Evolutionary conservation across 2,113 vertebrate species (phyloP).

Genomic region (Hipposideros armiger): DNA sequence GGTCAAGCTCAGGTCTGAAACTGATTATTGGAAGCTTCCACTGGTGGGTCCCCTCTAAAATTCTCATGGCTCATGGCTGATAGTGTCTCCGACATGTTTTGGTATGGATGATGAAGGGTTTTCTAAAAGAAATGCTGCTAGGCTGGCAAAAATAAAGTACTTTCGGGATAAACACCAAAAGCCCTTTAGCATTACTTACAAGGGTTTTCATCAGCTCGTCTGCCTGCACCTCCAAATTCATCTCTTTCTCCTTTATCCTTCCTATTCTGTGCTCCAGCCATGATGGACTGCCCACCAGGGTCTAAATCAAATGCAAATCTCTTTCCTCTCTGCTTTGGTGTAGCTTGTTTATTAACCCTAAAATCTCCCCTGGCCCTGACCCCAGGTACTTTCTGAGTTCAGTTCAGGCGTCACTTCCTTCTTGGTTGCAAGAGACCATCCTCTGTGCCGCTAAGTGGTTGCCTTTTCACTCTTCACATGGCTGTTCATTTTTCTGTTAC

Average conservation of each 20-base stretch:
- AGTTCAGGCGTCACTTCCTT: background rate
- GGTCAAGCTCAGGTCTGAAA: background rate
- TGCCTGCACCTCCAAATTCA: background rate
- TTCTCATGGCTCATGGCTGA: background rate
- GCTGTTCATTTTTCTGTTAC: no score
- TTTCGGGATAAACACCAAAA: background rate
- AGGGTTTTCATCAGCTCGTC: background rate
- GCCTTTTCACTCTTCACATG: no score
- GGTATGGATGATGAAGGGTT: background rate
- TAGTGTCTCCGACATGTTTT: background rate
- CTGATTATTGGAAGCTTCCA: background rate
- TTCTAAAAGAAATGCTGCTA: background rate
- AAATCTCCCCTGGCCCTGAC: background rate
- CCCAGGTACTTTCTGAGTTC: background rate
- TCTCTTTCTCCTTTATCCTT: background rate
- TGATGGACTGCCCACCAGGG: background rate
- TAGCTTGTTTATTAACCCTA: background rate
- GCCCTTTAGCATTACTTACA: background rate
- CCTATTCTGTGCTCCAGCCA: background rate
- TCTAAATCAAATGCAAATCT: background rate
- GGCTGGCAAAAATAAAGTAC: background rate
- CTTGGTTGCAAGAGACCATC: no score
- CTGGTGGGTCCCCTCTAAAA: background rate
- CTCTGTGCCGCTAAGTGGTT: no score
- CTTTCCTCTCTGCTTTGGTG: background rate